Evolutionary conservation across 1,140 invertebrate species (phyloP), one percentile per base, ranked within the genome.

Genomic region (Pentalonia nigronervosa): DNA sequence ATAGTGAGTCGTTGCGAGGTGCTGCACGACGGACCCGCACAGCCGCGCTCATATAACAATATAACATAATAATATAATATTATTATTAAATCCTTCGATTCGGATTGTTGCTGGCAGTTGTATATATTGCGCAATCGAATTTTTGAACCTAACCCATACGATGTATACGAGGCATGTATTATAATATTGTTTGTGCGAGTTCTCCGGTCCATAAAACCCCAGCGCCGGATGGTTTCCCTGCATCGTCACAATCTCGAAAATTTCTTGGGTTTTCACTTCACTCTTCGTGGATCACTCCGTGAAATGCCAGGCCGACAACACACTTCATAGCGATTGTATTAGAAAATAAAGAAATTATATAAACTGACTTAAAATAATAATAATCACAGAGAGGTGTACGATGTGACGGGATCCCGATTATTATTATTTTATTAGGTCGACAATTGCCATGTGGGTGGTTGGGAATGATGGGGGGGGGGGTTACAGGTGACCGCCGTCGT

Each of bases 401-500:
- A 83, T 21, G 8, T 20, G 81, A 34, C 8, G 36, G 9, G 81
- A 20, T 23, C 0, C 7, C 9, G 60, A 14, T 3, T 67, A 36
- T 83, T 83, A 36, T 36, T 83, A 41, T 84, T 89, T 89, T 89
- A 89, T 53, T 41, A 20, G 89, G 25, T 90, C 34, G 25, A 45
- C 34, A 34, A 90, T 45, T 45, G 89, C 45, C 8, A 67, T 67
- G 60, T 6, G 60, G 30, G 30, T 30, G 60, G 60, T 30, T n/a
- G 30, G 11, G 60, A 11, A 11, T 8, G 50, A n/a, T n/a, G n/a
- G n/a, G n/a, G n/a, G n/a, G n/a, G n/a, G n/a, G 36, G 34, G 53
- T 90, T 90, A 90, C 89, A 90, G 89, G 53, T 90, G 89, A 90
- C 36, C 89, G 25, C 25, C 36, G 23, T 50, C n/a, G 47, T 53